Evolutionary conservation across 2,888 invertebrate genomes (phyloP).

Genomic region (Pseudococcus viburni): DNA sequence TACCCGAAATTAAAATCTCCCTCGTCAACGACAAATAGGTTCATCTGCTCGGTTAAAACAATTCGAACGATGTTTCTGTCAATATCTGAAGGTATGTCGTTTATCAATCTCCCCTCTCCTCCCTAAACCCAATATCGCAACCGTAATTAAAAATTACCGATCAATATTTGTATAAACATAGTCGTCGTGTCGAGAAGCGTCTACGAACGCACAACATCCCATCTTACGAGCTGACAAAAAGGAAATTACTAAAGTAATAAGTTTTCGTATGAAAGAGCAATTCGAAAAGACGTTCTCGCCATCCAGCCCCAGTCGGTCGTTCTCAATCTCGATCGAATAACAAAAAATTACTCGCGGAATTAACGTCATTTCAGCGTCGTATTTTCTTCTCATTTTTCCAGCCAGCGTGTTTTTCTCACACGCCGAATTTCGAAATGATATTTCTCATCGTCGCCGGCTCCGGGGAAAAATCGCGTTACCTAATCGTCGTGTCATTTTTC

Average conservation of each 20-base stretch:
- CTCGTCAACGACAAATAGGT: not conserved
- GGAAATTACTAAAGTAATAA: constrained; percentile 36
- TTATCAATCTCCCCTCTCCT: not conserved
- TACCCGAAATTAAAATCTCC: too few relatives aligned
- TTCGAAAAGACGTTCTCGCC: not conserved
- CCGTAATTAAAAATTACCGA: constrained; percentile 36
- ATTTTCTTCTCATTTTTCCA: not conserved
- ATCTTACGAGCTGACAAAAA: constrained; percentile 13
- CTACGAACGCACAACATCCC: not conserved
- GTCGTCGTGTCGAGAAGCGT: not conserved
- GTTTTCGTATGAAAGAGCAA: constrained; percentile 28
- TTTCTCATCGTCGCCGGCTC: not conserved
- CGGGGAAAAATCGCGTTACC: not conserved
- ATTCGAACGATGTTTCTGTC: not conserved
- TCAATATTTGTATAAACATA: constrained; percentile 5
- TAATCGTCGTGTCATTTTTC: constrained; percentile 13
- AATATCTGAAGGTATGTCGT: not conserved
- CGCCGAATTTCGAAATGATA: not conserved
- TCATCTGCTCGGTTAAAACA: not conserved
- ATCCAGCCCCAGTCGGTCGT: not conserved
- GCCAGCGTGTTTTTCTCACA: not conserved
- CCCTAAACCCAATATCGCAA: not conserved
- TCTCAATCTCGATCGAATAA: constrained; percentile 12
- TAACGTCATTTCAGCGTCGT: constrained; percentile 18
- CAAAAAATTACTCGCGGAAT: constrained; percentile 21